A percentile compares a stretch with the other conserved stretches of the same genome.
Conservation (phyloP, 2,888 invertebrate genomes). For the Pyrochroa serraticornis region DNA sequence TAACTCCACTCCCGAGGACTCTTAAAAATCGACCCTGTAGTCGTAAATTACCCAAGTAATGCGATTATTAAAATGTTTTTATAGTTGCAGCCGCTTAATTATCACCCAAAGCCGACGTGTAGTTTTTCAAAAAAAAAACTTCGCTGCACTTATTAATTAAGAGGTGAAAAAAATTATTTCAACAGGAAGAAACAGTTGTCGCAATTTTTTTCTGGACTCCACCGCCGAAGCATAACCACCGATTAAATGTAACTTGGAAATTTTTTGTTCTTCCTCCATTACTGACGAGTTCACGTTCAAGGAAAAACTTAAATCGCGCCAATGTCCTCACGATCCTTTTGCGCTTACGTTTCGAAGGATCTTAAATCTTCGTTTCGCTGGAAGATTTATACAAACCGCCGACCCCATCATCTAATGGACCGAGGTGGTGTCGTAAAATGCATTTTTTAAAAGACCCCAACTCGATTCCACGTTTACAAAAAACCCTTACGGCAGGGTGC, state of each 20-base stretch:
- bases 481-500: too few relatives aligned
- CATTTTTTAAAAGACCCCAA: constrained; percentile 7
- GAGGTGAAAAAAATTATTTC: background rate
- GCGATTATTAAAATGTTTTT: constrained; percentile 10
- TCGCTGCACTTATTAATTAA: background rate
- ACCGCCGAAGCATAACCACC: too few relatives aligned
- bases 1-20: too few relatives aligned
- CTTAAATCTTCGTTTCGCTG: background rate
- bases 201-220: background rate
- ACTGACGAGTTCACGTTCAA: too few relatives aligned
- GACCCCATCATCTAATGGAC: constrained; percentile 8
- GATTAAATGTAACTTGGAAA: background rate
- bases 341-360: background rate
- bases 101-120: background rate
- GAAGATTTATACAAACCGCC: background rate
- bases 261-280: background rate
- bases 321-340: too few relatives aligned
- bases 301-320: too few relatives aligned
- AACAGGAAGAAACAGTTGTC: background rate
- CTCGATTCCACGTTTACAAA: too few relatives aligned
- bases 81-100: background rate
- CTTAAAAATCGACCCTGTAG: background rate
- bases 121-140: background rate
- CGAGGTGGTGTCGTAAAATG: background rate
- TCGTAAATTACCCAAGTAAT: constrained; percentile 3